Conservation (phyloP, 2,888 invertebrate genomes). For the Drosophila heteroneura region DNA sequence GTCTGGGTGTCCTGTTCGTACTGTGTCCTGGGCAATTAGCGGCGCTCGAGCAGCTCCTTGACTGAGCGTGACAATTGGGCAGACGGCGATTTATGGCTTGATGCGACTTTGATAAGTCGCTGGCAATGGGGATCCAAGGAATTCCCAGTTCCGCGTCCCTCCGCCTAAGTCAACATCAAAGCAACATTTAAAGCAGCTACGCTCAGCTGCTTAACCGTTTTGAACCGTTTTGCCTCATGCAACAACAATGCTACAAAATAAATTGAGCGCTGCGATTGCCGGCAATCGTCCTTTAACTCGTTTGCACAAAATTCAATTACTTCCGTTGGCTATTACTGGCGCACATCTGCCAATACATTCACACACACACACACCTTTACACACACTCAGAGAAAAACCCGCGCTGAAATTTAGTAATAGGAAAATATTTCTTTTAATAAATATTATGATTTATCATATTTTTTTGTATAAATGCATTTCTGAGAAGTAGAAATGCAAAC, state of each 20-base stretch:
- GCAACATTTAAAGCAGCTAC: constrained; percentile 27
- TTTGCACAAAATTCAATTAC: constrained; percentile 80
- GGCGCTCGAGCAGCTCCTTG: constrained; percentile 43
- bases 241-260: constrained; percentile 69
- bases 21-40: constrained; percentile 56
- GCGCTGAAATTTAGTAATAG: not conserved
- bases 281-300: constrained; percentile 73
- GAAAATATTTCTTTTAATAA: too few relatives aligned
- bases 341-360: constrained; percentile 43
- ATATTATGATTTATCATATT: too few relatives aligned
- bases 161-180: constrained; percentile 25
- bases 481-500: not conserved
- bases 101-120: constrained; percentile 37
- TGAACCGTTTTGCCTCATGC: constrained; percentile 16
- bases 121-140: not conserved
- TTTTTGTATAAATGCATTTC: not conserved
- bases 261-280: constrained; percentile 69
- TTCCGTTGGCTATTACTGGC: constrained; percentile 71
- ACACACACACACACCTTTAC: constrained; percentile 28
- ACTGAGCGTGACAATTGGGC: constrained; percentile 59
- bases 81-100: constrained; percentile 60
- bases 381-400: not conserved
- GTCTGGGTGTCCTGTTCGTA: constrained; percentile 22
- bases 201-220: constrained; percentile 32
- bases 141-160: too few relatives aligned